Percentiles rank a stretch among this genome's conserved stretches.
Conservation (phyloP, 2,888 invertebrate species). For the Netelia fuscicornis region DNA sequence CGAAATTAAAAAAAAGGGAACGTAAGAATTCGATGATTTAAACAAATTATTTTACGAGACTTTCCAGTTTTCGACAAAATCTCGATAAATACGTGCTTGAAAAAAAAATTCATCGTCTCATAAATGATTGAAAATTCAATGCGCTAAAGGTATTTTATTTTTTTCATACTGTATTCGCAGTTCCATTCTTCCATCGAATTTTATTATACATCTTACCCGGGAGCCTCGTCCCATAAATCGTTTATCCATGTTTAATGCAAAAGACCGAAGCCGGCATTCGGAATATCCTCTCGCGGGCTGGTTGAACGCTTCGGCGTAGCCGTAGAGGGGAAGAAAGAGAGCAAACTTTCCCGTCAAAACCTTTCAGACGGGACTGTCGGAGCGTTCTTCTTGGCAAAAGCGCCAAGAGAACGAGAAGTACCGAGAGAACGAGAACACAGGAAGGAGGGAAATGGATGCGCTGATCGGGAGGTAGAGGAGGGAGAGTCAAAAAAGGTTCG, state of each 20-base stretch:
- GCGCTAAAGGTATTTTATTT: neutral
- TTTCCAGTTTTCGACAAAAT: no score
- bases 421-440: slow-evolving; percentile 46
- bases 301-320: slow-evolving; percentile 62
- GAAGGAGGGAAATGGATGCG: slow-evolving; percentile 63
- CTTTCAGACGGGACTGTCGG: slow-evolving; percentile 75
- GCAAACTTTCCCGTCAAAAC: slow-evolving; percentile 79
- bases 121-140: no score
- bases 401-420: slow-evolving; percentile 48
- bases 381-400: slow-evolving; percentile 52
- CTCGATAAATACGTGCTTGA: no score
- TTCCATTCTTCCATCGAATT: neutral
- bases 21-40: no score
- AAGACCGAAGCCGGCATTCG: slow-evolving; percentile 71
- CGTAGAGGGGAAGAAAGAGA: slow-evolving; percentile 61
- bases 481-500: slow-evolving; percentile 73
- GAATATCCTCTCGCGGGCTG: slow-evolving; percentile 53
- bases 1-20: no score
- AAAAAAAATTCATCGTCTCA: no score
- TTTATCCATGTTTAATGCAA: slow-evolving; percentile 83
- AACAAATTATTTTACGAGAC: no score
- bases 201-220: neutral
- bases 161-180: neutral
- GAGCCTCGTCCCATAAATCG: slow-evolving; percentile 78
- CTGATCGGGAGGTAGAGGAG: slow-evolving; percentile 68